Base-by-base conservation (phyloP, 2,797 vertebrate genomes). In the Silurus lanzhouensis region DNA sequence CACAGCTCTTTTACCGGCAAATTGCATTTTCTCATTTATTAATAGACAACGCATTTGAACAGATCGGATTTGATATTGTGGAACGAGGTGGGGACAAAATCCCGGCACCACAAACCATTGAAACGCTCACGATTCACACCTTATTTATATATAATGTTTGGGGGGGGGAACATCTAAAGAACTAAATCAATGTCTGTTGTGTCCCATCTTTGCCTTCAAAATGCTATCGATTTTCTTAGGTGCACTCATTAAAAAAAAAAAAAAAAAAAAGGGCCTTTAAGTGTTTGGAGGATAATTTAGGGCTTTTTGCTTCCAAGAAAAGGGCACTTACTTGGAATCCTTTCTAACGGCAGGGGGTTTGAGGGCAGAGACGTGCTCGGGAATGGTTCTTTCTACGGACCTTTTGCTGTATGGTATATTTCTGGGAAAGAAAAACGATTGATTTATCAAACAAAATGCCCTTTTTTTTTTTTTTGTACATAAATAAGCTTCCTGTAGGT, bases 301-400 rank as follows among this genome's bases (percentile, higher is more conserved):
- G 38, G 20, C 60, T n/a, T 13, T 78, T 80, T n/a, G 60, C 13
- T 80, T 25, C 60, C 60, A 63, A 25, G 77, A 46, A 80, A 80
- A 5, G 2, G 38, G 38, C 38, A 22, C 38, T 64, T 46, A 46
- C 60, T 64, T 17, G 22, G 60, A 64, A 25, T 46, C 20, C 2
- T 46, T 61, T 63, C 31, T 79, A 61, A 15, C 6, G 38, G 38
- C 48, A 46, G 38, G 31, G 2, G 38, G 44, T 60, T 1, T 46
- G 14, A 64, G 12, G 0, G 7, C 13, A 15, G 13, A 48, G 31
- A 8, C 13, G 0, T 46, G 12, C 20, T 63, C 13, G 4, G 22
- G 44, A 46, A 22, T 10, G 46, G 13, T 31, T 57, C 8, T 57
- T 57, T 76, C 55, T 22, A 19, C 57, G 58, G 52, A 4, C 1